Conservation (phyloP, 2,888 invertebrate genomes). For the Cephus pygmeus region DNA sequence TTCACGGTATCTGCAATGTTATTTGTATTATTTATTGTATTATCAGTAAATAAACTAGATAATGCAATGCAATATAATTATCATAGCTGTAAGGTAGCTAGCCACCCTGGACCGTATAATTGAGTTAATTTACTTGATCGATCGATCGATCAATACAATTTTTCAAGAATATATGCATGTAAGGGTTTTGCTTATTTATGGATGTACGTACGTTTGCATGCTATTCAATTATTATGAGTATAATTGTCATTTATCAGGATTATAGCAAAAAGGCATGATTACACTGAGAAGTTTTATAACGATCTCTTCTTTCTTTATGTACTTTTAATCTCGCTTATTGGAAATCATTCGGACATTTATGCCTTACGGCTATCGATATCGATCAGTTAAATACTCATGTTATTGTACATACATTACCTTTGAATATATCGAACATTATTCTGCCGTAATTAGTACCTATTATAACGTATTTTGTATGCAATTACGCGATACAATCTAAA, state of each 20-base stretch:
- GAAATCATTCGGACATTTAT: not conserved
- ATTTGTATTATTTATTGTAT: constrained; percentile 38
- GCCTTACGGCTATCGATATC: constrained; percentile 27
- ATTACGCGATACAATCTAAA: not conserved
- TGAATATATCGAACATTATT: constrained; percentile 56
- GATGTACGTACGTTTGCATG: constrained; percentile 18
- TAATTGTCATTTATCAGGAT: constrained; percentile 24
- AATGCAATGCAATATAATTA: not conserved
- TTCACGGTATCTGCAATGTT: constrained; percentile 28
- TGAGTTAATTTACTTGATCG: not conserved
- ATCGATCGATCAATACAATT: constrained; percentile 1
- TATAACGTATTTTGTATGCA: not conserved
- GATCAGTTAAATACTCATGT: constrained; percentile 32
- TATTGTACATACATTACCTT: constrained; percentile 28
- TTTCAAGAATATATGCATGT: constrained; percentile 27
- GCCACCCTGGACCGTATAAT: not conserved
- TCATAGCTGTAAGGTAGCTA: not conserved
- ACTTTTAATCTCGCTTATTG: not conserved
- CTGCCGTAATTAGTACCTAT: constrained; percentile 40
- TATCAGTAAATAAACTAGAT: constrained; percentile 32
- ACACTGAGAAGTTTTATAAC: constrained; percentile 31
- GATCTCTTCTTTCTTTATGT: constrained; percentile 10
- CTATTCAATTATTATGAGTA: constrained; percentile 39
- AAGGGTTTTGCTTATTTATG: constrained; percentile 14
- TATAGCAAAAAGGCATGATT: constrained; percentile 34